Conservation (phyloP, 1,140 invertebrate genomes). For the Euwallacea similis region DNA sequence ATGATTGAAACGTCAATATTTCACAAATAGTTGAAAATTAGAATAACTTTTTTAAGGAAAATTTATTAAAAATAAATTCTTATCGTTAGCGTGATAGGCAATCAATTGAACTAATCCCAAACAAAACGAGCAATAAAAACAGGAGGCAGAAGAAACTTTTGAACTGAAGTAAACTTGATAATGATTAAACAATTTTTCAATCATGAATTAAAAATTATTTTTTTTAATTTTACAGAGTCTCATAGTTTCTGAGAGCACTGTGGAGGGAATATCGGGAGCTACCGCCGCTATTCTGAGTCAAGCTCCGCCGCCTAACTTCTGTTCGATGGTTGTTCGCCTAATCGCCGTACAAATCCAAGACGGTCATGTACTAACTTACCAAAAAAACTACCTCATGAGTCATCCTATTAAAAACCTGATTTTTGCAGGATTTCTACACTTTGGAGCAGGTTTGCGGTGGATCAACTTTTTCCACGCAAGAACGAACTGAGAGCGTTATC, state of each 20-base stretch:
- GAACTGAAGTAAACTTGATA: no score
- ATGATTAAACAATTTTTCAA: neutral
- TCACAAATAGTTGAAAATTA: no score
- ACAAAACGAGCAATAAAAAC: no score
- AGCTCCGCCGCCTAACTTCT: constrained; percentile 90
- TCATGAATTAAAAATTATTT: neutral
- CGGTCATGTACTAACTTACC: constrained; percentile 65
- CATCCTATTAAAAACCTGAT: neutral
- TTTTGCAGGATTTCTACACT: constrained; percentile 78
- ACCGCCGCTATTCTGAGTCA: constrained; percentile 80
- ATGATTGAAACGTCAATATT: no score
- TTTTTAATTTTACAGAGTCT: constrained; percentile 61
- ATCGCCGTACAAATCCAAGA: constrained; percentile 93
- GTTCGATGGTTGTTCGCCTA: constrained; percentile 91
- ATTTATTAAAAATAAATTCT: no score
- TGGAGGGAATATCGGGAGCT: constrained; percentile 73
- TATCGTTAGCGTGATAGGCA: no score
- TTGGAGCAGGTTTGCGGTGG: constrained; percentile 93
- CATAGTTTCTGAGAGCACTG: constrained; percentile 73
- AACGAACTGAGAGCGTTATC: constrained; percentile 92
- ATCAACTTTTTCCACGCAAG: constrained; percentile 82
- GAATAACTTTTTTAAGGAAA: no score
- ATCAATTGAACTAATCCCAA: no score
- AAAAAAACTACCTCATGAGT: neutral
- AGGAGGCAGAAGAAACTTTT: no score